Percentiles rank a stretch among this genome's conserved stretches.
These are phyloP conservation scores for Caenorhabditis imperialis DNA, from an alignment of 2,888 invertebrate genomes.

Conservation along the genomic window DNA sequence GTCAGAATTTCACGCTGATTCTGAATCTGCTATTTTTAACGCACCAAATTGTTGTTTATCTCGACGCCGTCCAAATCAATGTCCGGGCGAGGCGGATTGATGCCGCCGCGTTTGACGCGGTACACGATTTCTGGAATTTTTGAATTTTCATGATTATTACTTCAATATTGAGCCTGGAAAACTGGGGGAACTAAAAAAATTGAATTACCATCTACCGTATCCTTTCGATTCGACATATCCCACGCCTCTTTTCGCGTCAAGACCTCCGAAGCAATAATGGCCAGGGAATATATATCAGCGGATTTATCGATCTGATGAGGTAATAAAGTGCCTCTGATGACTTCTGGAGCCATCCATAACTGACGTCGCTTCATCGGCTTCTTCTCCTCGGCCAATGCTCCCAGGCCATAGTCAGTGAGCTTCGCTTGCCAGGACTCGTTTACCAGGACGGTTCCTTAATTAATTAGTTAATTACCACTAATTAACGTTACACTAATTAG, in stretches of 20 bases:
- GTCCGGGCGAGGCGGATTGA: slow-evolving; percentile 61
- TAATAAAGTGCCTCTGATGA: slow-evolving; percentile 55
- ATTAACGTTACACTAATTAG: too few relatives aligned
- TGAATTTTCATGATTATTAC: too few relatives aligned
- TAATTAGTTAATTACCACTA: too few relatives aligned
- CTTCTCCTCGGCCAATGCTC: slow-evolving; percentile 49
- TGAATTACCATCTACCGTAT: slow-evolving; percentile 64
- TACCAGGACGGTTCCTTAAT: slow-evolving; percentile 68
- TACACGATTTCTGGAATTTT: slow-evolving; percentile 69
- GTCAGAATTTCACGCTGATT: not conserved
- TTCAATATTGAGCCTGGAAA: too few relatives aligned
- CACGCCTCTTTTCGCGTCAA: slow-evolving; percentile 71
- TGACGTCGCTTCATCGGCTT: slow-evolving; percentile 53
- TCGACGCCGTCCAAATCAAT: slow-evolving; percentile 63
- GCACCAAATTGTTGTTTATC: slow-evolving; percentile 60
- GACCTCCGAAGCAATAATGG: slow-evolving; percentile 72
- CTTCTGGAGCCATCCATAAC: slow-evolving; percentile 74
- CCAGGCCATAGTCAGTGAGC: slow-evolving; percentile 58
- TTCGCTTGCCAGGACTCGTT: slow-evolving; percentile 72
- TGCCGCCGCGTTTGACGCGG: slow-evolving; percentile 66
- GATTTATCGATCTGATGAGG: slow-evolving; percentile 60
- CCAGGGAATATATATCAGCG: slow-evolving; percentile 74
- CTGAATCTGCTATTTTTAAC: slow-evolving; percentile 18
- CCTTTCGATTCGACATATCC: slow-evolving; percentile 65
- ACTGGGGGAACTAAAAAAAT: too few relatives aligned